These are phyloP conservation scores for Leucoraja erinaceus DNA, from an alignment of 2,113 vertebrate genomes.

Conservation along the genomic window DNA sequence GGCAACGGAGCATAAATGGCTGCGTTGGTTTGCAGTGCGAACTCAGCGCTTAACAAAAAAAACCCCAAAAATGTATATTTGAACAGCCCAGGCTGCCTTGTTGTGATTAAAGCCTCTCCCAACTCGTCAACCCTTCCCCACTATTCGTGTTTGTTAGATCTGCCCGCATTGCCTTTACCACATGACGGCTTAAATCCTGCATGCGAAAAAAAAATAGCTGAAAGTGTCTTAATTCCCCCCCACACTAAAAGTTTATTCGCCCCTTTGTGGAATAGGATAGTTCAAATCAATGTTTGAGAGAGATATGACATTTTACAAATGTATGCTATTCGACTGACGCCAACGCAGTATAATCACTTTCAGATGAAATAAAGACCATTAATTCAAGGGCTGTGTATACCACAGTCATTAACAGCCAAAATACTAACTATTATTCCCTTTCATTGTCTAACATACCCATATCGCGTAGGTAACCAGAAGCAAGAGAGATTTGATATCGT, in stretches of 20 bases:
- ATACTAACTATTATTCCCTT: neutral
- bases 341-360: constrained; percentile 26
- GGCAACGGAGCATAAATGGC: neutral
- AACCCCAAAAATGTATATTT: neutral
- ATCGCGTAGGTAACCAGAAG: neutral
- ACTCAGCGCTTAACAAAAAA: neutral
- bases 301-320: constrained; percentile 14
- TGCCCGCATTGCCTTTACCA: neutral
- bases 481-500: neutral
- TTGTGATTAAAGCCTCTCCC: constrained; percentile 24
- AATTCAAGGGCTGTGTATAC: neutral
- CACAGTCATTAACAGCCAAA: constrained; percentile 9
- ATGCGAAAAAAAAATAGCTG: neutral
- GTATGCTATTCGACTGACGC: constrained; percentile 27
- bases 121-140: neutral
- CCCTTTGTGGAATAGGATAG: neutral
- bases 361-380: constrained; percentile 27
- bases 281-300: neutral
- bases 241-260: constrained; percentile 18
- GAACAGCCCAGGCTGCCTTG: neutral
- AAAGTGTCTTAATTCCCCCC: neutral
- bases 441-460: constrained; percentile 5
- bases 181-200: constrained; percentile 9
- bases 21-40: neutral
- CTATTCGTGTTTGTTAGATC: constrained; percentile 6